phyloP scores from a whole-genome alignment of 2,888 invertebrate genomes.

The Eristalis arbustorum region DNA sequence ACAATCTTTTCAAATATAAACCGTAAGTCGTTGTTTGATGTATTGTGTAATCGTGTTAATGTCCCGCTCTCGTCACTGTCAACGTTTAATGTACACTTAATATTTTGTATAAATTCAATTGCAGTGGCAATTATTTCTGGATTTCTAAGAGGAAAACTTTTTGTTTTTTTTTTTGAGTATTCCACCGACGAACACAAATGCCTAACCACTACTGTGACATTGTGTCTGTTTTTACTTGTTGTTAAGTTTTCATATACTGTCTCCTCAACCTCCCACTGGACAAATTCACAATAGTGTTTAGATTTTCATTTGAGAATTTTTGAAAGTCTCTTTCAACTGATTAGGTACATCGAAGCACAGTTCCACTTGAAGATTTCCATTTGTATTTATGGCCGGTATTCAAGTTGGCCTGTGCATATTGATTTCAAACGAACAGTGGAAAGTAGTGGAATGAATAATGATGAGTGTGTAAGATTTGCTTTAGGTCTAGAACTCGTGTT shows the following conservation, averaged over 20 bases:
- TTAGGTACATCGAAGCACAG: background rate
- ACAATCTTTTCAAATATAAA: slow-evolving; percentile 47
- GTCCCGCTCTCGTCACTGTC: background rate
- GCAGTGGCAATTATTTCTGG: slow-evolving; percentile 24
- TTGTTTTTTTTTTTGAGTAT: background rate
- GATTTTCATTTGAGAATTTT: background rate
- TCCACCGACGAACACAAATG: slow-evolving; percentile 21
- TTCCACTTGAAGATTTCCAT: background rate
- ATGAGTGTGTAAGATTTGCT: too few species aligned
- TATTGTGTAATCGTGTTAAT: background rate
- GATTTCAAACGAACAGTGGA: background rate
- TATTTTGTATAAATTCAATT: background rate
- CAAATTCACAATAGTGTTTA: slow-evolving; percentile 23
- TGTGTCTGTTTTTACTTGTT: background rate
- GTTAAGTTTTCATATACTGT: slow-evolving; percentile 7
- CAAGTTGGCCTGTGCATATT: background rate
- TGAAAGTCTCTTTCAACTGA: background rate
- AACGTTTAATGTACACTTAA: background rate
- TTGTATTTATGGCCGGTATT: background rate
- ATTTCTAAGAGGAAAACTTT: background rate
- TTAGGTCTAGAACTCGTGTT: too few species aligned
- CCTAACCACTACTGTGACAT: slow-evolving; percentile 37
- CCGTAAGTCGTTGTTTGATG: slow-evolving; percentile 35
- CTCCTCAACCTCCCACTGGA: background rate
- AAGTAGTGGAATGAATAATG: background rate